These are phyloP conservation scores for Cylindroiulus punctatus DNA, from an alignment of 2,888 invertebrate species.

Conservation along the genomic window DNA sequence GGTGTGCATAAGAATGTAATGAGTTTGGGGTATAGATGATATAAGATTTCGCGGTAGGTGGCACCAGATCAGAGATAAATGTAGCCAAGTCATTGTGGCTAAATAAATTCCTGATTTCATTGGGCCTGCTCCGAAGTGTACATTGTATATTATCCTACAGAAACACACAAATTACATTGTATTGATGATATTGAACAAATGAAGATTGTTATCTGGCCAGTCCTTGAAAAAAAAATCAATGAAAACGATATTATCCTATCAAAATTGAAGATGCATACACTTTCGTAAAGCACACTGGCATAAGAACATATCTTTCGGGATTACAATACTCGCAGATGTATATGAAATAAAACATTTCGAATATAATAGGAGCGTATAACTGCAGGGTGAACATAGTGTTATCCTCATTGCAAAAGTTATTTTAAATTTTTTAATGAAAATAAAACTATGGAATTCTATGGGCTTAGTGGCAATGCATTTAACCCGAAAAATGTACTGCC, in stretches of 20 bases:
- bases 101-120: background rate
- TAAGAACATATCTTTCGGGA: too few species aligned
- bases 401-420: too few species aligned
- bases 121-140: background rate
- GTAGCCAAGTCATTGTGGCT: background rate
- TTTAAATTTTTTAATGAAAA: too few species aligned
- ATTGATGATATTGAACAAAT: background rate
- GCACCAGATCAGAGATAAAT: constrained; percentile 23
- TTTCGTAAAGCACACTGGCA: too few species aligned
- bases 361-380: too few species aligned
- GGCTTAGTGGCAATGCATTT: too few species aligned
- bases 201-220: background rate
- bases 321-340: too few species aligned
- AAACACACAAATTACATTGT: background rate
- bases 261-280: too few species aligned
- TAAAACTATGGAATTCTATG: too few species aligned
- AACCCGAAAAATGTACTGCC: too few species aligned
- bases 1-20: constrained; percentile 26
- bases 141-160: background rate
- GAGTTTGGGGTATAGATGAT: constrained; percentile 43
- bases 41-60: constrained; percentile 48
- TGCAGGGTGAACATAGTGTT: too few species aligned
- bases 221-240: background rate
- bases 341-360: too few species aligned
- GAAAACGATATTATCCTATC: background rate